Conservation (phyloP, 1,140 invertebrate species). For the Drosophila nigromelanica region DNA sequence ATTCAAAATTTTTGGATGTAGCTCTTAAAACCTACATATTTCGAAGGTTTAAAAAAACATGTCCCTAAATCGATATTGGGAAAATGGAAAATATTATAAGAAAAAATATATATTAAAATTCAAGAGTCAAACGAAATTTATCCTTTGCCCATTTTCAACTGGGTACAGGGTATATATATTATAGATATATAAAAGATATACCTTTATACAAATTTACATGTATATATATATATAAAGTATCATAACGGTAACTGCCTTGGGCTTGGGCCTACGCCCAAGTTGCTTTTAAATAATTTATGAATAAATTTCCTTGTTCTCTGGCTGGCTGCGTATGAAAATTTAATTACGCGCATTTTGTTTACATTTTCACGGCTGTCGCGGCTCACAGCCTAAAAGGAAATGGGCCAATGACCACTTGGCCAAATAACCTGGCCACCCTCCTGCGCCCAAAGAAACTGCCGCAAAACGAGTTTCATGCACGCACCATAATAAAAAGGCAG, state of each 20-base stretch:
- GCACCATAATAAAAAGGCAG: slow-evolving; percentile 30
- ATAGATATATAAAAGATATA: background rate
- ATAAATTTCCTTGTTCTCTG: slow-evolving; percentile 53
- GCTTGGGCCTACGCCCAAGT: slow-evolving; percentile 25
- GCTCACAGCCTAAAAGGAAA: slow-evolving; percentile 26
- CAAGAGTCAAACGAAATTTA: too few relatives aligned
- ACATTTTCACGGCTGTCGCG: slow-evolving; percentile 58
- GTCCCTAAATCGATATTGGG: too few relatives aligned
- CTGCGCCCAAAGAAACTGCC: background rate
- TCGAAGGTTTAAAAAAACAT: too few relatives aligned
- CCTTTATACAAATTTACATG: background rate
- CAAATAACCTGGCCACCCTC: background rate
- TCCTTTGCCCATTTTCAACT: too few relatives aligned
- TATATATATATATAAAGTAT: background rate
- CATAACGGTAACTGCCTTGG: background rate
- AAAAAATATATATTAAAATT: too few relatives aligned
- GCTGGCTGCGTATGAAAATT: slow-evolving; percentile 62
- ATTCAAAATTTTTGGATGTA: too few relatives aligned
- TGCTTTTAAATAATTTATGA: slow-evolving; percentile 66
- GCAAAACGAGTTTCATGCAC: slow-evolving; percentile 55
- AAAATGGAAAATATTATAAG: too few relatives aligned
- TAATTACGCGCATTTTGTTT: slow-evolving; percentile 76
- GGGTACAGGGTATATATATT: background rate
- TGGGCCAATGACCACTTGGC: slow-evolving; percentile 47
- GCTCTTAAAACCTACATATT: too few relatives aligned